These are phyloP conservation scores for Sialia sialis DNA, from an alignment of 2,113 vertebrate genomes.

Conservation along the genomic window DNA sequence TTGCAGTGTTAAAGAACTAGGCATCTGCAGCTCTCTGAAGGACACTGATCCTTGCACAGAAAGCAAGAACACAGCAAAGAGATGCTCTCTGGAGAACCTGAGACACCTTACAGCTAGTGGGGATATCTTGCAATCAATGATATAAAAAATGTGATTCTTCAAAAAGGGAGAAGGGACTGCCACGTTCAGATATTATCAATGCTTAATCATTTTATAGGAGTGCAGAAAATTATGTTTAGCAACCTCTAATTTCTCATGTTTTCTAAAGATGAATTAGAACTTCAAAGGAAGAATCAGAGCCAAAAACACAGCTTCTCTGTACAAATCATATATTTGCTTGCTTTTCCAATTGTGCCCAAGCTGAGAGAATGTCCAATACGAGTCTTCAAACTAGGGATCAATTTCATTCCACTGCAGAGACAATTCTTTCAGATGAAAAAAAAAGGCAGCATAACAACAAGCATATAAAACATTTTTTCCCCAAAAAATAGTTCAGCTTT, in stretches of 20 bases:
- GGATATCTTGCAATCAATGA: too few species aligned
- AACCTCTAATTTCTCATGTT: not conserved
- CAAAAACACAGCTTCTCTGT: not conserved
- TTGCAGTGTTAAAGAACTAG: not conserved
- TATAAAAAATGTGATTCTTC: not conserved
- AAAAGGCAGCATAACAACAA: not conserved
- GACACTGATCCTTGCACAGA: not conserved
- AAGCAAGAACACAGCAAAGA: not conserved
- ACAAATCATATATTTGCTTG: not conserved
- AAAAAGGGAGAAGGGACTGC: not conserved
- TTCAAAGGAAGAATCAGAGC: not conserved
- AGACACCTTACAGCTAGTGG: not conserved
- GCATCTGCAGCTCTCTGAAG: not conserved
- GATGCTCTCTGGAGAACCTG: not conserved
- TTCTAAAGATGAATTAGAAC: not conserved
- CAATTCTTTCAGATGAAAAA: not conserved
- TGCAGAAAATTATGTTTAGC: not conserved
- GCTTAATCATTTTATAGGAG: not conserved
- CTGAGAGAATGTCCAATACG: fast-evolving
- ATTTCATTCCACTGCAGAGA: not conserved
- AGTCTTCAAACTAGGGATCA: not conserved
- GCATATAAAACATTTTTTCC: not conserved
- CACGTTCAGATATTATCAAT: not conserved
- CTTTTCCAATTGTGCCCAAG: not conserved
- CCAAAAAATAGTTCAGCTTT: not conserved